These are phyloP conservation scores for Trachelus tabidus DNA, from an alignment of 2,888 invertebrate genomes.

Conservation along the genomic window DNA sequence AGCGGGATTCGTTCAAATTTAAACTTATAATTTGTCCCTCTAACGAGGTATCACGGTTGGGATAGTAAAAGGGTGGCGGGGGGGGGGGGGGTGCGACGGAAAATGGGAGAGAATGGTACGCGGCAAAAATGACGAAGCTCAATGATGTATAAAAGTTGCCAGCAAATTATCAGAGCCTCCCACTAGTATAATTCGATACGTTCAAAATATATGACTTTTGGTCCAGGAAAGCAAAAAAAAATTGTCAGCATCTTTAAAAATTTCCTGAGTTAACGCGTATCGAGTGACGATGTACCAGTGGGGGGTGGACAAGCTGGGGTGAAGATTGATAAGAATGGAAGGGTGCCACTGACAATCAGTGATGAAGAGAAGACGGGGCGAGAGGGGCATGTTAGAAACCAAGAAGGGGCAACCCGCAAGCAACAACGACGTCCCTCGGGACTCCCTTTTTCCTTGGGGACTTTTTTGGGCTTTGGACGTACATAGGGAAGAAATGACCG, in stretches of 20 bases:
- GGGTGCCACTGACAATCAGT: neutral
- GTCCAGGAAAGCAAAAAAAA: neutral
- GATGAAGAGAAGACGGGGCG: neutral
- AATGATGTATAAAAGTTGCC: neutral
- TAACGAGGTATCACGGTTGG: conserved; percentile 24
- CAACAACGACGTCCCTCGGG: neutral
- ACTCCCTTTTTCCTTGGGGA: neutral
- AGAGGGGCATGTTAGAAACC: neutral
- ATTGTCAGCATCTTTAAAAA: neutral
- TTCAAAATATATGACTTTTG: neutral
- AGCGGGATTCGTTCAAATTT: conserved; percentile 10
- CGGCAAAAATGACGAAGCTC: neutral
- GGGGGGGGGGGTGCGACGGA: neutral
- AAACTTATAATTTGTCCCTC: conserved; percentile 23
- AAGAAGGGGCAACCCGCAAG: neutral
- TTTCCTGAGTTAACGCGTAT: neutral
- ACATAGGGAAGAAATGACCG: neutral
- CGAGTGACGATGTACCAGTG: neutral
- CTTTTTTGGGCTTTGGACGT: neutral
- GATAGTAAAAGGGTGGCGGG: neutral
- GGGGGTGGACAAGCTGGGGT: neutral
- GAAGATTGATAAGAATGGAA: neutral
- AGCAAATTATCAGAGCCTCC: neutral
- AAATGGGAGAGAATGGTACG: neutral
- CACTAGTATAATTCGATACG: neutral